These are phyloP conservation scores for Ondatra zibethicus DNA, from an alignment of 2,113 vertebrate genomes.

Conservation along the genomic window DNA sequence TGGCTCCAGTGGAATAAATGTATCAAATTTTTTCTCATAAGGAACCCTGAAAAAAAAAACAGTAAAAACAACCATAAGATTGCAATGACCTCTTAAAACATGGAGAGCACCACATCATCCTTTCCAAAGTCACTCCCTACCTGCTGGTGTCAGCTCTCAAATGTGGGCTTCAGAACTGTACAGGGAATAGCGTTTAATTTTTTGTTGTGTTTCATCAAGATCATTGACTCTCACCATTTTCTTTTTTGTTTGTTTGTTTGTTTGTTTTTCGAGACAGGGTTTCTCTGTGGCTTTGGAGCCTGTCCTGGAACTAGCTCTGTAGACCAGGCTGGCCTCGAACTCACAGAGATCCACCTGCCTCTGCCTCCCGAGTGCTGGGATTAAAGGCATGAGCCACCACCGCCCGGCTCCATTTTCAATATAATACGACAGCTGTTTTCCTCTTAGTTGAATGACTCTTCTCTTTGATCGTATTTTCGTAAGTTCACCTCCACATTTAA, in stretches of 20 bases:
- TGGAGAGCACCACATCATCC: neutral
- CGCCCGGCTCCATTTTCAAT: slow-evolving; percentile 58
- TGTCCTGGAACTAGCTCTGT: no score
- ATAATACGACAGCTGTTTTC: neutral
- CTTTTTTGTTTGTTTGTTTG: no score
- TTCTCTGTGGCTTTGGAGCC: no score
- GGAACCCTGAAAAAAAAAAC: slow-evolving; percentile 66
- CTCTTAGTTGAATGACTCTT: slow-evolving; percentile 14
- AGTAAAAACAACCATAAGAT: neutral
- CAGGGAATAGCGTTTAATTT: neutral
- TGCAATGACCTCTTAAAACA: neutral
- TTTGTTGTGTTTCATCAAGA: slow-evolving; percentile 10
- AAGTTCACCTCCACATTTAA: slow-evolving; percentile 16
- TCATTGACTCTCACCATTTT: slow-evolving; percentile 14
- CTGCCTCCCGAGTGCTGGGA: no score
- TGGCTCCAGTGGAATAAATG: slow-evolving; percentile 79
- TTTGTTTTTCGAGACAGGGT: no score
- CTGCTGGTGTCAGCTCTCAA: slow-evolving; percentile 1
- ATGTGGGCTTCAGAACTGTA: neutral
- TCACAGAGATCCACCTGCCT: no score
- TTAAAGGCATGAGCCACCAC: no score
- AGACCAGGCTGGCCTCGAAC: no score
- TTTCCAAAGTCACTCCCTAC: neutral
- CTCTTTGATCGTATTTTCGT: neutral
- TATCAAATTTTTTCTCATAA: slow-evolving; percentile 78